Evolutionary conservation across 2,888 invertebrate species (phyloP), one percentile per base, ranked within the genome.

Genomic region (Notodonta ziczac): DNA sequence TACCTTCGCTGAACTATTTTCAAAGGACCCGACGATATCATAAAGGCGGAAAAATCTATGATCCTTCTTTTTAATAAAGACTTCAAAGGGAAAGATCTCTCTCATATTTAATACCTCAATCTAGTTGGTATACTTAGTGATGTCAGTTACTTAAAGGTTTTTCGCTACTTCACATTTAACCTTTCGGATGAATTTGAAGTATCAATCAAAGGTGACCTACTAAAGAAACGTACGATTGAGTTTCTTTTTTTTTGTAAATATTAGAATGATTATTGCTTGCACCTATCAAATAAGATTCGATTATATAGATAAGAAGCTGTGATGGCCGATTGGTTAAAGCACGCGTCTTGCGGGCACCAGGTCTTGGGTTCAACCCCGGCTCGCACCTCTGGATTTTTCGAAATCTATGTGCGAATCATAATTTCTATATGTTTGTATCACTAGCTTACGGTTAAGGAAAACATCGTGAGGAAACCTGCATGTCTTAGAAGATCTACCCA

Each of bases 41-140:
- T 4, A 35, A 35, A 35, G 13, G 53, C 53, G 53, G 53, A 35
- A 53, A 16, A 8, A 50, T 50, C 50, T 50, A 5, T 35, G 53
- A 53, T 13, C 35, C 53, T 16, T n/a, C 53, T 53, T 53, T 53
- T 53, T 53, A 53, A 9, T 53, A 53, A 53, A 35, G 8, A 35
- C 53, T 53, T 53, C 35, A 53, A 53, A 53, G 35, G 35, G 35
- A 53, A 53, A 35, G 24, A 53, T 13, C 13, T 35, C 35, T 35
- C 35, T 35, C 35, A 53, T 32, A 8, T 53, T 53, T 24, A 16
- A 53, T 35, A 10, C 53, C n/a, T 12, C 53, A 35, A 53, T 53
- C 50, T 10, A 16, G 53, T 53, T 53, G 53, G 35, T 16, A 53
- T 53, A n/a, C n/a, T n/a, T n/a, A 53, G 53, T 53, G 53, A 35